A percentile compares a stretch with the other conserved stretches of the same genome.
phyloP scores from a whole-genome alignment of 1,140 invertebrate species.

The Lepidurus apus region DNA sequence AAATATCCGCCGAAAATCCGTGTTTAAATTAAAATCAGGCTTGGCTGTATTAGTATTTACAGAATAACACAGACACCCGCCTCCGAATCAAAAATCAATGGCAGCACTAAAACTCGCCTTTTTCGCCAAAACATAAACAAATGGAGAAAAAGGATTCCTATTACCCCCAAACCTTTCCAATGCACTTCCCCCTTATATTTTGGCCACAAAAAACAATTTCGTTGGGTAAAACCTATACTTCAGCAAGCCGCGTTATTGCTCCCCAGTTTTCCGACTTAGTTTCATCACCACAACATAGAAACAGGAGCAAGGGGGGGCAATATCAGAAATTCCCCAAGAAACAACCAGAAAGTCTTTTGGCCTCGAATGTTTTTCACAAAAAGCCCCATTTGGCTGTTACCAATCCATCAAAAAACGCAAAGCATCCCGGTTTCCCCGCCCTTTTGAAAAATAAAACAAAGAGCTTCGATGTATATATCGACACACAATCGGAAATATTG shows the following conservation, averaged over 20 bases:
- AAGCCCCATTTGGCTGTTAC: neutral
- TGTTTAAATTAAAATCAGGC: neutral
- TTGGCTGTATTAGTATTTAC: conserved; percentile 12
- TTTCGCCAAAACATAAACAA: neutral
- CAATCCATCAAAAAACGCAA: conserved; percentile 8
- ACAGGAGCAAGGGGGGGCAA: neutral
- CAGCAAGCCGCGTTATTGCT: conserved; percentile 9
- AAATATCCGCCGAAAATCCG: neutral
- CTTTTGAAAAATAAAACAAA: neutral
- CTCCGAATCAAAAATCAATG: neutral
- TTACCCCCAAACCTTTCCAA: neutral
- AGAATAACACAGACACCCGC: neutral
- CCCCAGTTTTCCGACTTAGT: neutral
- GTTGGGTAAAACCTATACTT: neutral
- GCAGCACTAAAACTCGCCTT: neutral
- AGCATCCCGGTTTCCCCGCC: neutral
- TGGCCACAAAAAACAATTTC: conserved; percentile 5
- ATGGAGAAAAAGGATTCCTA: neutral
- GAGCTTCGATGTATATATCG: conserved; percentile 15
- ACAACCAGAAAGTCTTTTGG: neutral
- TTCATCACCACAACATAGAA: neutral
- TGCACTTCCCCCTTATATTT: neutral
- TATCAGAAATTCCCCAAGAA: conserved; percentile 19
- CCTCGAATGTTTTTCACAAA: conserved; percentile 4
- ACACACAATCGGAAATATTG: neutral